Percentiles rank a stretch among this genome's conserved stretches.
Evolutionary conservation across 2,888 invertebrate species (phyloP).

Genomic region (Nemurella pictetii): DNA sequence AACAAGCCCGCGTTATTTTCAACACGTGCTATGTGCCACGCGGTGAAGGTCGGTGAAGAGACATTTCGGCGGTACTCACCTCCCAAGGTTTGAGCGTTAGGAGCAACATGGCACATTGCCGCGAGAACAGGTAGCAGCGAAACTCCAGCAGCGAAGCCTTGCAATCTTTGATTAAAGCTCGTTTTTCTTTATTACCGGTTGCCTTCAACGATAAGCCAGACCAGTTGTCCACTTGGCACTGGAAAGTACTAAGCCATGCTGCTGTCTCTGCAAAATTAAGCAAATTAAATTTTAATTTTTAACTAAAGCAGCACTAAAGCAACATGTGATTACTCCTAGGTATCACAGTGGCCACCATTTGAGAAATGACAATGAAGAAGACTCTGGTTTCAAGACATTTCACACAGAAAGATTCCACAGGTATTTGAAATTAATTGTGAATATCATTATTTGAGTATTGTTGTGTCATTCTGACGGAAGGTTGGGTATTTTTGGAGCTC

Average conservation of each 20-base stretch:
- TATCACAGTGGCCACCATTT: background rate
- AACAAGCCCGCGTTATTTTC: no score
- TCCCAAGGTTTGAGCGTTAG: constrained; percentile 78
- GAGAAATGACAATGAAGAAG: background rate
- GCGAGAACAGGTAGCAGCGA: constrained; percentile 89
- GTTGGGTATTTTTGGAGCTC: no score
- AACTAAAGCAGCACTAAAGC: no score
- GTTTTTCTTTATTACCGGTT: constrained; percentile 59
- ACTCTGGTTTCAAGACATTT: background rate
- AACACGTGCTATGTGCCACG: background rate
- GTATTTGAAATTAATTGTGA: background rate
- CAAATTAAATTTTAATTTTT: background rate
- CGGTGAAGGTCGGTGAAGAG: background rate
- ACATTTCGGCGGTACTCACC: constrained; percentile 54
- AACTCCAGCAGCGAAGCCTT: constrained; percentile 81
- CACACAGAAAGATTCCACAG: background rate
- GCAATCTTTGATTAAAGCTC: constrained; percentile 55
- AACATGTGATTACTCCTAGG: no score
- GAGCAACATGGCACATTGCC: constrained; percentile 85
- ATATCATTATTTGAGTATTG: no score
- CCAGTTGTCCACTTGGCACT: constrained; percentile 78
- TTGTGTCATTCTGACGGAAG: no score
- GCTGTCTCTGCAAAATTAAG: constrained; percentile 66
- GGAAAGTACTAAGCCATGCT: constrained; percentile 81
- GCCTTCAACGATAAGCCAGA: constrained; percentile 74